Percentiles rank a stretch among this genome's conserved stretches.
These are phyloP conservation scores for Chrysomela aeneicollis DNA, from an alignment of 2,888 invertebrate species.

Conservation along the genomic window DNA sequence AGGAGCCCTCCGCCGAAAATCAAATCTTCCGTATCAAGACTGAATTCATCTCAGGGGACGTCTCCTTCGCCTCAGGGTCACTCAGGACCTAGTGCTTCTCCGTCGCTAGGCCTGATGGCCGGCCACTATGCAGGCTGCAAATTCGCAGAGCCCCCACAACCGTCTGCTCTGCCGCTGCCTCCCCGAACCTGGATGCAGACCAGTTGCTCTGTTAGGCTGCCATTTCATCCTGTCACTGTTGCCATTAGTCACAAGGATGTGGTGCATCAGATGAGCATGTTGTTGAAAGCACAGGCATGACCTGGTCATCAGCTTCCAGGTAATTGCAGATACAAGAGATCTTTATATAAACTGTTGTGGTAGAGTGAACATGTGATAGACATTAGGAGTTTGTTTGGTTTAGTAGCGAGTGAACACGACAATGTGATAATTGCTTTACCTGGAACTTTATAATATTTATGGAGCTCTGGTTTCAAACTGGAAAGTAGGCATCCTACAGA, in stretches of 20 bases:
- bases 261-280: conserved; percentile 58
- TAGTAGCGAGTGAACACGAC: conserved; percentile 63
- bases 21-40: conserved; percentile 35
- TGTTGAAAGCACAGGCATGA: conserved; percentile 62
- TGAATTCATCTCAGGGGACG: conserved; percentile 45
- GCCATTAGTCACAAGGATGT: conserved; percentile 53
- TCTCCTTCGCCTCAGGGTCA: conserved; percentile 36
- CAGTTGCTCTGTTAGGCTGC: conserved; percentile 68
- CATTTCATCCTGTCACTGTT: conserved; percentile 36
- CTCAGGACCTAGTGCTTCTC: conserved; percentile 41
- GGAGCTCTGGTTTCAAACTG: conserved; percentile 19
- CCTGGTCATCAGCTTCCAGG: conserved; percentile 44
- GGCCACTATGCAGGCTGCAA: conserved; percentile 73
- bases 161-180: conserved; percentile 75
- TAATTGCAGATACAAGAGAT: conserved; percentile 48
- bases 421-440: conserved; percentile 46
- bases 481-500: conserved; percentile 3
- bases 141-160: conserved; percentile 76
- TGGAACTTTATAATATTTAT: conserved; percentile 30
- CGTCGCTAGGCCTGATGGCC: conserved; percentile 59
- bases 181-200: conserved; percentile 77
- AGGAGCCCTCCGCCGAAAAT: conserved; percentile 38
- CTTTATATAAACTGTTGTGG: conserved; percentile 55
- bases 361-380: conserved; percentile 52
- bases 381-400: conserved; percentile 51